Evolutionary conservation across 1,140 invertebrate genomes (phyloP).

Genomic region (Scylla paramamosain): DNA sequence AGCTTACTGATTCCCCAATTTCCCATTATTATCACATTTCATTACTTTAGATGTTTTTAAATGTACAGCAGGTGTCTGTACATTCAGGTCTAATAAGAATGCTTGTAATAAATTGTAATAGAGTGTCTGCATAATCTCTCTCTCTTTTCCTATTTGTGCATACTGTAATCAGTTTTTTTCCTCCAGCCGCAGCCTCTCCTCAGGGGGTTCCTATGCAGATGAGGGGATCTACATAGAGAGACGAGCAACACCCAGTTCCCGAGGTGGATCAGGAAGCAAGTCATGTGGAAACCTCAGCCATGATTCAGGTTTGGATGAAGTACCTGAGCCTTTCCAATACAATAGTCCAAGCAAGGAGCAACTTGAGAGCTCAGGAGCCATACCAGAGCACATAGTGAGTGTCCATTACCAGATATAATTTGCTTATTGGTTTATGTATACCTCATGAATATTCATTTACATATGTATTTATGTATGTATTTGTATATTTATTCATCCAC

Average conservation of each 20-base stretch:
- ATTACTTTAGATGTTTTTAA: no score
- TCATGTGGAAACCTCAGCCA: slow-evolving; percentile 48
- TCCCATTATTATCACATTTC: no score
- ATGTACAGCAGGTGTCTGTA: no score
- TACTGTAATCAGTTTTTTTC: neutral
- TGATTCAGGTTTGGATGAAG: slow-evolving; percentile 65
- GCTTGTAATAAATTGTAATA: no score
- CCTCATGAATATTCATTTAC: neutral
- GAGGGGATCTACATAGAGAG: slow-evolving; percentile 76
- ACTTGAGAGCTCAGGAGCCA: slow-evolving; percentile 73
- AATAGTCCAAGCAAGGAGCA: slow-evolving; percentile 71
- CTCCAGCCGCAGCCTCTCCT: slow-evolving; percentile 64
- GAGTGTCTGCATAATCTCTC: no score
- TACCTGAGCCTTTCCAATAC: slow-evolving; percentile 73
- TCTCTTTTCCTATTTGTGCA: no score
- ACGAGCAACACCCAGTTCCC: slow-evolving; percentile 60
- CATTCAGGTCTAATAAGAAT: no score
- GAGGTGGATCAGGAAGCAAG: slow-evolving; percentile 41
- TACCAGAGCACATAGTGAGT: slow-evolving; percentile 76
- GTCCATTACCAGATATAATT: no score
- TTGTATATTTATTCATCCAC: neutral
- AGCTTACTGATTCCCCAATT: no score
- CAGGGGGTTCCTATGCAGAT: slow-evolving; percentile 70
- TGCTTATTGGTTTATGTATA: no score
- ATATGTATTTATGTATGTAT: neutral